phyloP scores from a whole-genome alignment of 2,797 vertebrate species.

The Poecilia wingei region DNA sequence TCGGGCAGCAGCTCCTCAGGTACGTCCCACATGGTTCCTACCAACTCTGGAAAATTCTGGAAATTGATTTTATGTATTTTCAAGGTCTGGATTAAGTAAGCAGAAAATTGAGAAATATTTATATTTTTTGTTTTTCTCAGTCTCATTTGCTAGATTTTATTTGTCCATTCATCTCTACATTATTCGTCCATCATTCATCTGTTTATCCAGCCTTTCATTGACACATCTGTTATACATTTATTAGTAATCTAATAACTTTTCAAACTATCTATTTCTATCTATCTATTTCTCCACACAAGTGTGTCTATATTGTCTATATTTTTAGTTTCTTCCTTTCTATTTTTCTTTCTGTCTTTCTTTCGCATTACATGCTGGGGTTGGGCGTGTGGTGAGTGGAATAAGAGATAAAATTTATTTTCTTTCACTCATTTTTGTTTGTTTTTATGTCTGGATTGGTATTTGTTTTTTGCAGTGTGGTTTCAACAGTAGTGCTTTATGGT shows the following conservation, averaged over 20 bases:
- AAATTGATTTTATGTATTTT: background rate
- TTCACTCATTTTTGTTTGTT: background rate
- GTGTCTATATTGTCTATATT: background rate
- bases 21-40: conserved; percentile 37
- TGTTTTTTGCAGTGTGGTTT: background rate
- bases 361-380: background rate
- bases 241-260: background rate
- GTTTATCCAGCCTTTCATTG: background rate
- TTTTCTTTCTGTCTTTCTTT: background rate
- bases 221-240: background rate
- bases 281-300: background rate
- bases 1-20: conserved; percentile 86
- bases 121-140: background rate
- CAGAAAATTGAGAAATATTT: background rate
- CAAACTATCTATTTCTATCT: background rate
- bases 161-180: background rate
- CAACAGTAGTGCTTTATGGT: background rate
- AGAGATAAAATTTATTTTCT: background rate
- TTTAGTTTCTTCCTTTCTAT: background rate
- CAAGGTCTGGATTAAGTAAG: background rate
- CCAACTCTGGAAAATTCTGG: background rate
- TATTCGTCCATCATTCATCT: background rate
- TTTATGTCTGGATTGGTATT: background rate
- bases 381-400: background rate
- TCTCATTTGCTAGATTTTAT: background rate